Evolutionary conservation across 1,140 invertebrate genomes (phyloP), one percentile per base, ranked within the genome.

Genomic region (Musca domestica): DNA sequence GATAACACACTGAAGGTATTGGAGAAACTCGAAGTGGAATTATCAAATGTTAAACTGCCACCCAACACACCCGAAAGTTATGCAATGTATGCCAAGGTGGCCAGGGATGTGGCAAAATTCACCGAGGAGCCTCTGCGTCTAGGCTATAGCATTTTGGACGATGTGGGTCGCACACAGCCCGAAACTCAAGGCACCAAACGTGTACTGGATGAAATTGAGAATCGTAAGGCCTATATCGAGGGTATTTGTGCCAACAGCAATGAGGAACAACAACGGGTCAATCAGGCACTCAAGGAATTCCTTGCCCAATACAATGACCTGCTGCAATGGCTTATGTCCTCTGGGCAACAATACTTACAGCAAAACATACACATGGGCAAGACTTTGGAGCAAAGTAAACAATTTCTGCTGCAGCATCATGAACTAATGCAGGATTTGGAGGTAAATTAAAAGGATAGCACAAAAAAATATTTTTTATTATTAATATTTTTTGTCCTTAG

Each of bases 291-390:
- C 10, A 87, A 87, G 27, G 83, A 86, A 47, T 94, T 93, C 80
- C 82, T 90, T 1, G 85, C 90, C 30, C 89, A 88, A 74, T 89
- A 91, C 75, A 89, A 91, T 69, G 86, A 88, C 66, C 78, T 93
- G 25, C 85, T 89, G 58, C 86, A 86, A 5, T 94, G 92, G 92
- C 73, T 94, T 23, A 84, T 78, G 22, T 76, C 79, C 9, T 89
- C 90, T 12, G 90, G 89, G 0, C 89, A 92, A 71, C 83, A 87
- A 15, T 92, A 93, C 76, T 81, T 95, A 6, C 87, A 88, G 71
- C 87, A 89, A 23, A 90, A 92, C 74, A 86, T 88, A 67, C 88
- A 92, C 71, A 89, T 94, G 88, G 92, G 92, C 27, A 87, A 85
- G 30, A 88, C 87, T 80, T 81, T 91, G 51, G 78, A 85, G 34